Base-by-base conservation (phyloP, 2,113 vertebrate genomes). In the Pardalotus punctatus region DNA sequence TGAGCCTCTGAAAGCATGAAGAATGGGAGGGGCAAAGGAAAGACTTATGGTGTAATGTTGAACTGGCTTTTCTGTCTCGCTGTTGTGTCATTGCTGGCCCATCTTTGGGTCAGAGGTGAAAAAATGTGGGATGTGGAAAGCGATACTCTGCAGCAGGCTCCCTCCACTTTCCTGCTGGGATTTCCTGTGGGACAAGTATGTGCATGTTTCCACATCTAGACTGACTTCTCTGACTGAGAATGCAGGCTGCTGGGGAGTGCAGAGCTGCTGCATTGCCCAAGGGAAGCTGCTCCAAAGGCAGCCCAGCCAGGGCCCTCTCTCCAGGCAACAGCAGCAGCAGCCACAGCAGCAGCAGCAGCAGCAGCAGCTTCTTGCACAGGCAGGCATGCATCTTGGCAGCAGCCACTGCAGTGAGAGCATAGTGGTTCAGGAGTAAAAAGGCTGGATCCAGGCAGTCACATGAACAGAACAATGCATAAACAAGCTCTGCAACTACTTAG, bases 31-130 rank as follows among this genome's bases (percentile, higher is more conserved):
- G 12, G 29, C 45, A 66, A 47, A 84, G 20, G 56, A 61, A 83
- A 82, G 22, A 8, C 48, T 67, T 56, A 48, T 79, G 70, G 7
- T 0, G 0, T 43, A 43, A 48, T 3, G 0, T 13, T 64, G 53
- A 43, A 78, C 27, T 10, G 40, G 28, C 21, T 69, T 53, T 78
- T 64, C 45, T 82, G 33, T 45, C 29, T 81, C 0, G 0, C n/a
- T 78, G 6, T 42, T 90, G 29, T 80, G 78, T 79, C 77, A 85
- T 42, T 2, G 22, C 29, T 86, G 57, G 73, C 53, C 21, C 27
- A 18, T 45, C 91, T 87, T 70, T 47, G 50, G 50, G 58, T 60
- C 54, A 81, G 66, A 80, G 54, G 70, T 87, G 61, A 94, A 76
- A 48, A 91, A 71, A 16, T 23, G 14, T 35, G 42, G 27, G 45